A percentile compares a stretch with the other conserved stretches of the same genome.
Evolutionary conservation across 2,797 vertebrate genomes (phyloP).

Genomic region (Thripadectes ignobilis): DNA sequence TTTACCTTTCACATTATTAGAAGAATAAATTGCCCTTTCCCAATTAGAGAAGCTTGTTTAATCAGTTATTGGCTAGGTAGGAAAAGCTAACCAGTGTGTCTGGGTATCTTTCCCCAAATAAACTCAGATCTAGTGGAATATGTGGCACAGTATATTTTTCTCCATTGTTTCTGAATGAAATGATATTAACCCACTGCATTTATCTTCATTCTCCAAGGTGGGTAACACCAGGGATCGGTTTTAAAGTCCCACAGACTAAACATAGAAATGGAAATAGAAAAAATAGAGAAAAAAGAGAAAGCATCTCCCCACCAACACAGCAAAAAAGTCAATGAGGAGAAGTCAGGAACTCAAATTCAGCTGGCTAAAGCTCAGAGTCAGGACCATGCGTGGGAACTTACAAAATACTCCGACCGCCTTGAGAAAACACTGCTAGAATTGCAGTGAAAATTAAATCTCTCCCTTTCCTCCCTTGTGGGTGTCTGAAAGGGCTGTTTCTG

Average conservation of each 20-base stretch:
- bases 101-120: background rate
- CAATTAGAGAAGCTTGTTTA: background rate
- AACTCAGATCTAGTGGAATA: background rate
- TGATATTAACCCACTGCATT: background rate
- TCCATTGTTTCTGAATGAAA: background rate
- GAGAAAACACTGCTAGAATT: background rate
- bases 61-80: background rate
- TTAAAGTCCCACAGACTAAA: background rate
- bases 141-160: background rate
- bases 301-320: accelerated
- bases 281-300: background rate
- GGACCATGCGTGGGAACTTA: background rate
- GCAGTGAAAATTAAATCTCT: background rate
- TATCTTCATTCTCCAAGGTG: background rate
- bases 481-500: background rate
- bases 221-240: background rate
- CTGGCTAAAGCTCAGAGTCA: background rate
- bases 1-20: background rate
- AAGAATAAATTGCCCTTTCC: background rate
- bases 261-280: background rate
- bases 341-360: background rate
- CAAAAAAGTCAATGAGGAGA: background rate
- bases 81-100: background rate
- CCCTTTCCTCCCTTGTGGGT: background rate
- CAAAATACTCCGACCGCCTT: background rate